These are phyloP conservation scores for Polyommatus iphigenia DNA, from an alignment of 2,888 invertebrate species.

Conservation along the genomic window DNA sequence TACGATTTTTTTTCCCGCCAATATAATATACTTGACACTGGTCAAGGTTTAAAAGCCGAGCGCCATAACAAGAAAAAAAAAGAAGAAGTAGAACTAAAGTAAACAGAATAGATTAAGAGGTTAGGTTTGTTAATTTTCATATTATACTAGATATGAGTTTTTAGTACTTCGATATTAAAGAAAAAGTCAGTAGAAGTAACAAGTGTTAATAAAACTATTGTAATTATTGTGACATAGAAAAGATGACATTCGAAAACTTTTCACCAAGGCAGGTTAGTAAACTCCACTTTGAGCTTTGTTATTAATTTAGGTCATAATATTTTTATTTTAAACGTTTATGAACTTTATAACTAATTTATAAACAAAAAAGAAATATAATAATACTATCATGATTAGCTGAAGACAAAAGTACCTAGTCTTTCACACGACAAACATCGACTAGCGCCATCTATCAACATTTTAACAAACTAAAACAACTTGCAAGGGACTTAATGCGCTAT, in stretches of 20 bases:
- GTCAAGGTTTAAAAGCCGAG: too few species aligned
- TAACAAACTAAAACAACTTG: background rate
- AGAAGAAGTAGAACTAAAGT: too few species aligned
- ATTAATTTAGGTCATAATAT: background rate
- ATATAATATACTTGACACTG: too few species aligned
- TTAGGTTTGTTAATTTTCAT: background rate
- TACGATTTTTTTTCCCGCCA: too few species aligned
- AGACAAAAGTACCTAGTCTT: too few species aligned
- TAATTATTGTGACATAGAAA: slow-evolving; percentile 16
- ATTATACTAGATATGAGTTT: background rate
- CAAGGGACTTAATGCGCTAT: background rate
- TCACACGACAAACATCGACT: background rate
- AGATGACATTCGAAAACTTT: slow-evolving; percentile 58
- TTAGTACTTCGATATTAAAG: background rate
- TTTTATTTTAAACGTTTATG: too few species aligned
- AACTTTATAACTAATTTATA: too few species aligned
- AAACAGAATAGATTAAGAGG: background rate
- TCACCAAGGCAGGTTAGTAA: slow-evolving; percentile 59
- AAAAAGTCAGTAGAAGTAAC: background rate
- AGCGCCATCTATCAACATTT: slow-evolving; percentile 27
- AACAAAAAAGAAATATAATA: too few species aligned
- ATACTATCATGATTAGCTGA: too few species aligned
- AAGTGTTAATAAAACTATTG: background rate
- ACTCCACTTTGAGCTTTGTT: slow-evolving; percentile 32
- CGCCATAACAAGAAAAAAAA: background rate